These are phyloP conservation scores for Ceratoteleas bidentatus DNA, from an alignment of 1,140 invertebrate species.

Conservation along the genomic window DNA sequence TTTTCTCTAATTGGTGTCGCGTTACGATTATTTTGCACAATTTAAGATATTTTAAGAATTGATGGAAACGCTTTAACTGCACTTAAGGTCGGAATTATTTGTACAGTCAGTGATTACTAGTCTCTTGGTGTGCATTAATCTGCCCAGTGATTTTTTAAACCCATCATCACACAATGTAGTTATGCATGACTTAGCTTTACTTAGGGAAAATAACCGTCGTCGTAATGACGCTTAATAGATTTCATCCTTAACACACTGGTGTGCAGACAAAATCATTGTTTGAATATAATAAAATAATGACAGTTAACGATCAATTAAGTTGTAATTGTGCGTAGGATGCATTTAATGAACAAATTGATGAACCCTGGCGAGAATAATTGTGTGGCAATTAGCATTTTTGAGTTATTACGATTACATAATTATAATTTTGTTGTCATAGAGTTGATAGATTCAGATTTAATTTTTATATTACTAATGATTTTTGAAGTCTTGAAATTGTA, in stretches of 20 bases:
- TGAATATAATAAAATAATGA: conserved; percentile 37
- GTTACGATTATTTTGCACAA: no score
- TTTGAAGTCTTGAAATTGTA: no score
- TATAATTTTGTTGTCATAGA: neutral
- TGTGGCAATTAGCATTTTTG: conserved; percentile 17
- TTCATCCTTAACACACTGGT: neutral
- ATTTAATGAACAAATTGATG: conserved; percentile 31
- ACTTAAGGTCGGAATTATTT: neutral
- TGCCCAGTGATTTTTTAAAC: neutral
- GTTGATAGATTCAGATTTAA: neutral
- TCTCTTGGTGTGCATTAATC: neutral
- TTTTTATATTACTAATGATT: neutral
- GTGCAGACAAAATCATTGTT: conserved; percentile 21
- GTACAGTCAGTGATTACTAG: neutral
- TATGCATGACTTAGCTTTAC: no score
- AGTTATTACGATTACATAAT: conserved; percentile 13
- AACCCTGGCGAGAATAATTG: conserved; percentile 39
- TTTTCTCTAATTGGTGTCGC: no score
- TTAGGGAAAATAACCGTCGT: no score
- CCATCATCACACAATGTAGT: no score
- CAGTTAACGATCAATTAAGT: conserved; percentile 31
- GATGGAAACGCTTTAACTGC: no score
- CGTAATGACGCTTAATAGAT: conserved; percentile 1
- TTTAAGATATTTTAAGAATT: no score
- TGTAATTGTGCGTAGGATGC: conserved; percentile 19